These are phyloP conservation scores for Zaprionus taronus DNA, from an alignment of 1,140 invertebrate species.

Conservation along the genomic window DNA sequence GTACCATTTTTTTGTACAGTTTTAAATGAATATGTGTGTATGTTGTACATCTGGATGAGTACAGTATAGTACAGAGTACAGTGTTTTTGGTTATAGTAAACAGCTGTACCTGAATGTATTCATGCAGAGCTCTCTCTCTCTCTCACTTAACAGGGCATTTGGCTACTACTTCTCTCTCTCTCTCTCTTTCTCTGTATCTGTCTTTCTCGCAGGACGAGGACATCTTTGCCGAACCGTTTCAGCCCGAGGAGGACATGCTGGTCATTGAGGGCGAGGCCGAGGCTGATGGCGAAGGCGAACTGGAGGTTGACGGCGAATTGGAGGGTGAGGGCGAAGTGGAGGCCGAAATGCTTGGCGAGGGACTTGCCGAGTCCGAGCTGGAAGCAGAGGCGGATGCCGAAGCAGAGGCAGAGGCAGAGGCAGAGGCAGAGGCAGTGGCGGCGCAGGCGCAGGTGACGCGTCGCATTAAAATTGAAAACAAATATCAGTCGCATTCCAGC, in stretches of 20 bases:
- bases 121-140: too few relatives aligned
- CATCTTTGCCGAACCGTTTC: slow-evolving; percentile 47
- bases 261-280: slow-evolving; percentile 44
- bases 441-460: slow-evolving; percentile 3
- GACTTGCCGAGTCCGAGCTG: neutral
- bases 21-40: too few relatives aligned
- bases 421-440: neutral
- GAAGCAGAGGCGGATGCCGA: neutral
- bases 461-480: slow-evolving; percentile 25
- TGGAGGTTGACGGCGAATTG: slow-evolving; percentile 11
- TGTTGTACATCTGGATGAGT: too few relatives aligned
- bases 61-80: too few relatives aligned
- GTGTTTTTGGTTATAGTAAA: too few relatives aligned
- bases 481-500: slow-evolving; percentile 27
- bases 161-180: neutral
- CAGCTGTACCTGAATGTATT: too few relatives aligned
- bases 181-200: neutral
- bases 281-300: slow-evolving; percentile 3
- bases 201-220: slow-evolving; percentile 53
- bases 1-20: too few relatives aligned
- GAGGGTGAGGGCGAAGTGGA: slow-evolving; percentile 17
- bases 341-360: neutral
- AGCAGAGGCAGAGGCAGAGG: neutral
- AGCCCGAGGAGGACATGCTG: slow-evolving; percentile 55
- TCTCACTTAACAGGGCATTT: neutral